Base-by-base conservation (phyloP, 2,797 vertebrate species). In the Parotocinclus haroldoi region DNA sequence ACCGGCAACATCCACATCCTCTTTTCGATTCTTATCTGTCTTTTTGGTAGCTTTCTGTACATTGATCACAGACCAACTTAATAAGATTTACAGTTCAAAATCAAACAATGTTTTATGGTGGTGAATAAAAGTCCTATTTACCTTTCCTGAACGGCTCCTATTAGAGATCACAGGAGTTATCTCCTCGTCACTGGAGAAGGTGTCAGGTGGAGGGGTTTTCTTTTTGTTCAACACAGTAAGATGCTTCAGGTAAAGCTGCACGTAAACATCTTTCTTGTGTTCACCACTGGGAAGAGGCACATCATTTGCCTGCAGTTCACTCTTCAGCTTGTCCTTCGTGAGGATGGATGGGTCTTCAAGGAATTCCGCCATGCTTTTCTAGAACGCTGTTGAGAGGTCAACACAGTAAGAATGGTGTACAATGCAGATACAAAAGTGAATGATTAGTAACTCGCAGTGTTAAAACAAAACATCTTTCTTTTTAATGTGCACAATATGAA, bases 151-250 rank as follows among this genome's bases (percentile, higher is more conserved):
- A 48, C 90, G 86, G 51, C 83, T 89, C 27, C 82, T 85, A 74
- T 68, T 80, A 19, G 87, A 80, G 0, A 91, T 80, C 10, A 87
- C 80, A 10, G 93, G 91, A 40, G 88, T 91, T 55, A 90, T 86
- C 79, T 98, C 95, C 57, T 97, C 95, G 80, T 98, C 95, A 81
- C 96, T 98, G 79, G 94, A 97, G 83, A 98, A 97, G 48, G 92
- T 89, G 54, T 93, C 94, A 74, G 76, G 78, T 46, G 82, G 68
- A 0, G 58, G 70, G 0, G 0, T 37, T 45, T 58, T 82, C 3
- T 73, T 74, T 54, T 88, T 75, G 87, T 96, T 97, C 76, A 89
- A 90, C 54, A 85, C 84, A 56, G 91, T 92, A 58, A 98, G 91
- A 74, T 94, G 92, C 81, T 92, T 88, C 75, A 94, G 91, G 78